phyloP scores from a whole-genome alignment of 2,113 vertebrate genomes.

The Coregonus clupeaformis region DNA sequence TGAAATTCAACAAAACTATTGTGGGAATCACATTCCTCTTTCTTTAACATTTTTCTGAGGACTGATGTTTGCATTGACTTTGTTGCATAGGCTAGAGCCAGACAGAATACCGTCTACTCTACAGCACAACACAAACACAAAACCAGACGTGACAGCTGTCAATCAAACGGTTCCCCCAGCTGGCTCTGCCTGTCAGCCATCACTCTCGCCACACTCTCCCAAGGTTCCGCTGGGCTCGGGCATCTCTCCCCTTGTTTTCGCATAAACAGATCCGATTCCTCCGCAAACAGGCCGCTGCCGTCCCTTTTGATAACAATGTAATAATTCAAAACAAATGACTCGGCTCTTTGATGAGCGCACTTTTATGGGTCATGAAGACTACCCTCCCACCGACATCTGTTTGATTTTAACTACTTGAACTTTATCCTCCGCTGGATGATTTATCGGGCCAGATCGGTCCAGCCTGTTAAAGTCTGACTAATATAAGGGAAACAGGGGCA shows the following conservation, averaged over 20 bases:
- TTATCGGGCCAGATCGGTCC: constrained; percentile 94
- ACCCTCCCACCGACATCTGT: constrained; percentile 98
- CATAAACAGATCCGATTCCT: constrained; percentile 99
- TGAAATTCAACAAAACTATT: neutral
- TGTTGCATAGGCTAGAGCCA: constrained; percentile 34
- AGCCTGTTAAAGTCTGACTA: constrained; percentile 91
- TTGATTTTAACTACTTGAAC: constrained; percentile 99
- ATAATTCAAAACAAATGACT: constrained; percentile 99
- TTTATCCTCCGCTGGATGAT: constrained; percentile 97
- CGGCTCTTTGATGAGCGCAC: constrained; percentile 97
- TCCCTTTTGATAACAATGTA: constrained; percentile 97
- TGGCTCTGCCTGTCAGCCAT: constrained; percentile 74
- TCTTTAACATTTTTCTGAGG: neutral
- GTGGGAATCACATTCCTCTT: neutral
- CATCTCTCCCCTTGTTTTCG: constrained; percentile 87
- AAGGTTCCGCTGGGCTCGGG: constrained; percentile 78
- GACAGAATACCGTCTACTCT: constrained; percentile 37
- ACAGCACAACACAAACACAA: constrained; percentile 56
- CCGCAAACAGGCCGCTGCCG: constrained; percentile 93
- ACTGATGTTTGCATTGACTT: neutral
- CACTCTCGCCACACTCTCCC: constrained; percentile 82
- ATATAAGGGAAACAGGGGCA: constrained; percentile 73
- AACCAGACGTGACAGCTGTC: constrained; percentile 80
- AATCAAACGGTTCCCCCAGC: constrained; percentile 79
- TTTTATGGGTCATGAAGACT: constrained; percentile 96